Evolutionary conservation across 1,140 invertebrate genomes (phyloP).

Genomic region (Zaprionus inermis): DNA sequence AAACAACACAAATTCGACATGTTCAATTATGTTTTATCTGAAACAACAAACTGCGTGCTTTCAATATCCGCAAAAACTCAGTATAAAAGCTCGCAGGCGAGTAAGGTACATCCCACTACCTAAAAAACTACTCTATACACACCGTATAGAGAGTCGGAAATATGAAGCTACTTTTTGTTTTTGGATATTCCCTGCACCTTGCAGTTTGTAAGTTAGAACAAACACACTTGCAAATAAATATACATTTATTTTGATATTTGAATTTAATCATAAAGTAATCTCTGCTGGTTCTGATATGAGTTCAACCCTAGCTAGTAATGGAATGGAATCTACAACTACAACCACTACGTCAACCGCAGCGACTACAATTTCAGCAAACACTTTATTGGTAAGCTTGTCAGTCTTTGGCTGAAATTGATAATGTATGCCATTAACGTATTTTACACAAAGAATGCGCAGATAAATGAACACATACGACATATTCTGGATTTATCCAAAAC

Average conservation of each 20-base stretch:
- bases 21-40: slow-evolving; percentile 36
- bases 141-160: neutral
- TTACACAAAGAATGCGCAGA: neutral
- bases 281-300: too few species aligned
- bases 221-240: neutral
- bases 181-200: neutral
- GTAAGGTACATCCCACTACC: too few species aligned
- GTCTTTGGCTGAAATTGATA: neutral
- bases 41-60: neutral
- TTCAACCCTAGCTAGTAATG: too few species aligned
- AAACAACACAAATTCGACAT: slow-evolving; percentile 13
- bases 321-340: too few species aligned
- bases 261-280: neutral
- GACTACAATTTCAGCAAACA: too few species aligned
- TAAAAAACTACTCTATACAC: neutral
- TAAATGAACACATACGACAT: neutral
- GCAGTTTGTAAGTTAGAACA: neutral
- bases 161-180: neutral
- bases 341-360: too few species aligned
- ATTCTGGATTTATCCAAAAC: slow-evolving; percentile 1
- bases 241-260: neutral
- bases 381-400: neutral
- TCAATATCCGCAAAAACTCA: neutral
- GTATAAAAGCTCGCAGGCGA: neutral
- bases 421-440: neutral